phyloP scores from a whole-genome alignment of 2,113 vertebrate species.

The Callaeas wilsoni region DNA sequence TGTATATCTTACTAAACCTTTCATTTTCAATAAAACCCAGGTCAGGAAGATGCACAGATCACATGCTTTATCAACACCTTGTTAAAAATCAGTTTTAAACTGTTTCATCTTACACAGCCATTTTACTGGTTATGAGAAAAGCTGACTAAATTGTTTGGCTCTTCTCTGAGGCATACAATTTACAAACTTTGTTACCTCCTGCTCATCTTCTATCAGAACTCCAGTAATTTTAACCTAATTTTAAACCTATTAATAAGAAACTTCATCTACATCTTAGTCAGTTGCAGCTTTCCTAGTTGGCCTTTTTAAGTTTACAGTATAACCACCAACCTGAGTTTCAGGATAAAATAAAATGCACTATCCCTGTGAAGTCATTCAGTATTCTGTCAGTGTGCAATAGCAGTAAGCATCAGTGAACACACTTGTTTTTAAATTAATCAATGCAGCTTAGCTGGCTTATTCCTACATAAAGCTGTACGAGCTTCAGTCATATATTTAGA shows the following conservation, averaged over 20 bases:
- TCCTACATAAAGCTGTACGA: neutral
- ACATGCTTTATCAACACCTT: neutral
- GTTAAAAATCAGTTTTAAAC: neutral
- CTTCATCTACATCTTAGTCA: neutral
- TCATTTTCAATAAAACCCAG: neutral
- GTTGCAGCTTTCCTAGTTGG: neutral
- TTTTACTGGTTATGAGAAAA: neutral
- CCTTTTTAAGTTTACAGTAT: neutral
- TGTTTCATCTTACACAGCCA: neutral
- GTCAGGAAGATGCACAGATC: neutral
- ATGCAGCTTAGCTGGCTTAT: neutral
- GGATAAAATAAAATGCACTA: neutral
- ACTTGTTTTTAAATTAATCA: neutral
- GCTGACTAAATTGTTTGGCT: neutral
- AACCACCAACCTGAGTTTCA: neutral
- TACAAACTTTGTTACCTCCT: neutral
- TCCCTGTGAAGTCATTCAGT: neutral
- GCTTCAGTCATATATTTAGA: neutral
- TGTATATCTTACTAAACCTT: neutral
- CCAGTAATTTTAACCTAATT: neutral
- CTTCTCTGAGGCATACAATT: neutral
- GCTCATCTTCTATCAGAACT: neutral
- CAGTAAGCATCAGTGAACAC: neutral
- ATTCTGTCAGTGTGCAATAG: neutral
- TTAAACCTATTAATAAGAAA: neutral